These are phyloP conservation scores for Tetrapedia diversipes DNA, from an alignment of 2,888 invertebrate genomes.

Conservation along the genomic window DNA sequence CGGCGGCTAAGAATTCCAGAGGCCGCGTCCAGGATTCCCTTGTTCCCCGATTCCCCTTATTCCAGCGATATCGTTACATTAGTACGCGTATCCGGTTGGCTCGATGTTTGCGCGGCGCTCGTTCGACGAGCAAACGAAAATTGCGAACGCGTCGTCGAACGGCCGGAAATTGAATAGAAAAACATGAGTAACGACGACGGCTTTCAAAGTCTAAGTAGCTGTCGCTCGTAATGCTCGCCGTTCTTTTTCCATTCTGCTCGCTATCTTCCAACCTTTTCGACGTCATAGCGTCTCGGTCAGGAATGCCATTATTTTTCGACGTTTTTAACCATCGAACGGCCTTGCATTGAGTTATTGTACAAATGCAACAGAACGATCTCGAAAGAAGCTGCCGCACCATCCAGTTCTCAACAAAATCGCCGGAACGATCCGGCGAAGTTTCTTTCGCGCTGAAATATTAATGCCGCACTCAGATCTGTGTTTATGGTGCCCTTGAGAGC, in stretches of 20 bases:
- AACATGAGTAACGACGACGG: constrained; percentile 57
- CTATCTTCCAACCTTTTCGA: constrained; percentile 17
- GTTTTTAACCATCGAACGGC: constrained; percentile 54
- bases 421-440: constrained; percentile 37
- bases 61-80: constrained; percentile 15
- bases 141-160: constrained; percentile 28
- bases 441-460: constrained; percentile 42
- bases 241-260: constrained; percentile 15
- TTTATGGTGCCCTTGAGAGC: not conserved
- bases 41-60: constrained; percentile 4
- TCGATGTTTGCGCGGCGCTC: not conserved
- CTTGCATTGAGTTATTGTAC: constrained; percentile 23
- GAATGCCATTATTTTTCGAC: constrained; percentile 55
- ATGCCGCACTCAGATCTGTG: constrained; percentile 36
- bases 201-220: constrained; percentile 53
- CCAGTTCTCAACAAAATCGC: constrained; percentile 22
- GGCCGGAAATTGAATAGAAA: constrained; percentile 46
- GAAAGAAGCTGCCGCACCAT: constrained; percentile 31
- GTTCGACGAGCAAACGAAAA: constrained; percentile 23
- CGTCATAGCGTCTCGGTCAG: not conserved
- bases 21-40: constrained; percentile 5
- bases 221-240: constrained; percentile 53
- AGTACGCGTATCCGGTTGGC: not conserved
- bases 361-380: constrained; percentile 1
- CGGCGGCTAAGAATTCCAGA: constrained; percentile 23